Base-by-base conservation (phyloP, 1,140 invertebrate species). In the Chlorops oryzae region DNA sequence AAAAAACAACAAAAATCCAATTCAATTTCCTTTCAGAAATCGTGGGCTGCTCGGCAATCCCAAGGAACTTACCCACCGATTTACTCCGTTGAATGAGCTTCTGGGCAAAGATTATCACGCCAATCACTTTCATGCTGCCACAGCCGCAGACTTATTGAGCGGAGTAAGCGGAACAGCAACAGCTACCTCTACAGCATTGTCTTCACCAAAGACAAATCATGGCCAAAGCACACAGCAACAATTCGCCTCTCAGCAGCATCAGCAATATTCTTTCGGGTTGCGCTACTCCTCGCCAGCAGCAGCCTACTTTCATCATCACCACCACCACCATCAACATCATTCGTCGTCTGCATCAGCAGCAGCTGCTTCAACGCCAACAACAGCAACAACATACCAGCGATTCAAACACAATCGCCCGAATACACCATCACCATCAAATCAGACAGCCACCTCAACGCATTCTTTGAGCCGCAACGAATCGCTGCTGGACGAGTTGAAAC, bases 61-160 rank as follows among this genome's bases (percentile, higher is more conserved):
- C 0, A 72, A 72, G 61, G 69, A 72, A 44, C 67, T 65, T 23
- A 48, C 63, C 42, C 68, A 68, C 52, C 68, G 64, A 47, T 67
- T 59, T 45, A 66, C 58, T 51, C 62, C 66, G 5, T 45, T 71
- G 15, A 65, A 59, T 54, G 68, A 71, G 42, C 55, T 71, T 56
- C 59, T 71, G 24, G 41, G 50, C 34, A 58, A 58, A 45, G 56
- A 55, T 46, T 52, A 48, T 32, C 48, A 54, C 27, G 37, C 22
- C 18, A 54, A 46, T 49, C 52, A 54, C 24, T 22, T 32, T 25
- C 18, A 23, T 39, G 32, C 46, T 32, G 42, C 40, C 34, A 41
- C 40, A 22, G 35, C 51, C n/a, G 37, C 35, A 15, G 20, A 44
- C 28, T n/a, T n/a, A n/a, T n/a, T n/a, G n/a, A n/a, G n/a, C n/a